A percentile compares a stretch with the other conserved stretches of the same genome.
Conservation (phyloP, 1,140 invertebrate genomes). For the Drosophila yakuba region DNA sequence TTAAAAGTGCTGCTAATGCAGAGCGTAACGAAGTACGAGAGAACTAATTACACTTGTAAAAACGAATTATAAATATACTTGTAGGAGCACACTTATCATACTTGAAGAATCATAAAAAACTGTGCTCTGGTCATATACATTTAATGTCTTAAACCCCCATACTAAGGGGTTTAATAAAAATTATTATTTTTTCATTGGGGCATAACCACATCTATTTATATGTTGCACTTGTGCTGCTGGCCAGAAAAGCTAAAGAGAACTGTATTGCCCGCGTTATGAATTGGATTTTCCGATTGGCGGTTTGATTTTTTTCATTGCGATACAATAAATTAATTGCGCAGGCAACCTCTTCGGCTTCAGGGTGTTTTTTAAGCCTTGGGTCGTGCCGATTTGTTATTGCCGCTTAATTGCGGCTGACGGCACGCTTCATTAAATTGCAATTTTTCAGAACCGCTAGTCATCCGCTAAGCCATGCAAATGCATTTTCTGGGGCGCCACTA, state of each 20-base stretch:
- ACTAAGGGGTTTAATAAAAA: no score
- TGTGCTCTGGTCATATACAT: no score
- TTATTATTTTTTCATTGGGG: no score
- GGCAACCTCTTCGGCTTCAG: conserved; percentile 6
- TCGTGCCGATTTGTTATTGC: conserved; percentile 48
- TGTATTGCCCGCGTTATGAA: neutral
- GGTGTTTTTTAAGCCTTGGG: conserved; percentile 26
- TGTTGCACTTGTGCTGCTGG: no score
- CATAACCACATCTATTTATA: no score
- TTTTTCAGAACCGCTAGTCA: conserved; percentile 48
- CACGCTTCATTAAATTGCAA: conserved; percentile 78
- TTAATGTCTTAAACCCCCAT: no score
- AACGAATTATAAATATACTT: neutral
- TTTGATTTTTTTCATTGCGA: conserved; percentile 32
- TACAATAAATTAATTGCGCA: conserved; percentile 29
- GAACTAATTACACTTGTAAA: conserved; percentile 3
- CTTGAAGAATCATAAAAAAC: no score
- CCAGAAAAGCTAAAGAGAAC: neutral
- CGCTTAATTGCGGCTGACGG: conserved; percentile 70
- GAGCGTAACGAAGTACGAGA: neutral
- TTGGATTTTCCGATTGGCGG: neutral
- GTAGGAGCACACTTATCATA: no score
- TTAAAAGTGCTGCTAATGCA: conserved; percentile 36
- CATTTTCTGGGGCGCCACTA: conserved; percentile 36
- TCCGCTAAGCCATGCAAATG: conserved; percentile 62